Base-by-base conservation (phyloP, 53 echinoderm and acorn worm species). In the Paracentrotus lividus region DNA sequence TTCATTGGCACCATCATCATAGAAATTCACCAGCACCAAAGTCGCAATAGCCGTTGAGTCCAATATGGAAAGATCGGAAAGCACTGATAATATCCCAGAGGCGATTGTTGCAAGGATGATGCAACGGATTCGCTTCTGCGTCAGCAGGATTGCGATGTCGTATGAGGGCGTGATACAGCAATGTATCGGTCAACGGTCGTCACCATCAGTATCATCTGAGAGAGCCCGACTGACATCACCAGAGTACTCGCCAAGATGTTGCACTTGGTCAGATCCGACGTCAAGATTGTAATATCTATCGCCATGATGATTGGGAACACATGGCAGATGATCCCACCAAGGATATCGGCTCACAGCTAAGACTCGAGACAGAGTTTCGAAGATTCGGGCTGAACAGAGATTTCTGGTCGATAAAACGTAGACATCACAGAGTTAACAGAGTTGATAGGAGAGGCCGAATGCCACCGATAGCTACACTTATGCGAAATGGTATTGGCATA, bases 11-110 rank as follows among this genome's bases (percentile, higher is more conserved):
- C 31, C 8, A 1, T 4, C 14, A 10, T 67, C 34, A 67, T 12
- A 67, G 67, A 16, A 32, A 67, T 67, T 67, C 67, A 31, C 67
- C 67, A 67, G 29, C 5, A 33, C 67, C 67, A 67, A 67, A 67
- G 67, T 67, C 67, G 67, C 67, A 67, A 10, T 29, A 67, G 67
- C 13, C 34, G 12, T 7, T 67, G 5, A 67, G 67, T 67, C 67
- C 5, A 7, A 67, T 14, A 33, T 67, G 31, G 67, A 67, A 6
- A 33, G 67, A 29, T 67, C 67, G 29, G 13, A 67, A 0, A 13
- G 16, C 67, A 31, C 12, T 13, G 67, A 32, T 7, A 32, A 29
- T 33, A 67, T 16, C 67, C 67, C 67, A 4, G 67, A 4, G 26
- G 13, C 13, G 16, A 31, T 67, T 67, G 67, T 5, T 32, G 7